phyloP scores from a whole-genome alignment of 2,888 invertebrate genomes.

The Gerosis bhagava region DNA sequence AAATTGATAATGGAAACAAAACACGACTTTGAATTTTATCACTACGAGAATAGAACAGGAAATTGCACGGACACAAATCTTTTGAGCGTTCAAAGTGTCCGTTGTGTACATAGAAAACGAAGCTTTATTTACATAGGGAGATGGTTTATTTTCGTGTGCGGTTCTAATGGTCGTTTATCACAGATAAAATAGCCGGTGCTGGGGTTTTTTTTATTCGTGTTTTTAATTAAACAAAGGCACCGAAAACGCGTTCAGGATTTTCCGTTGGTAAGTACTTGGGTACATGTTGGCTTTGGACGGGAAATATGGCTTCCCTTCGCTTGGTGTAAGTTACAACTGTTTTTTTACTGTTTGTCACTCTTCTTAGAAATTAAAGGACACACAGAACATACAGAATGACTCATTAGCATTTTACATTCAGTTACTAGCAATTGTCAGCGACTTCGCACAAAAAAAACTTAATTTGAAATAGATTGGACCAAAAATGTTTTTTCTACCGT shows the following conservation, averaged over 20 bases:
- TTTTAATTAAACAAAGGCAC: conserved; percentile 77
- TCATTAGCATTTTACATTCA: too few relatives aligned
- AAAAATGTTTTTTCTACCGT: too few relatives aligned
- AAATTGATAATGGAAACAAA: conserved; percentile 33
- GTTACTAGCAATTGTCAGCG: too few relatives aligned
- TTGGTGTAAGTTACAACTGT: conserved; percentile 33
- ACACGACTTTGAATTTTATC: conserved; percentile 53
- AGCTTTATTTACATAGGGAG: too few relatives aligned
- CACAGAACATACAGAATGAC: conserved; percentile 1
- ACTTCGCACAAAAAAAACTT: too few relatives aligned
- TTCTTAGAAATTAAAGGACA: conserved; percentile 14
- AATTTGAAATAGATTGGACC: too few relatives aligned
- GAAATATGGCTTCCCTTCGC: conserved; percentile 44
- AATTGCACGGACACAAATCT: conserved; percentile 63
- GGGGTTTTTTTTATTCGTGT: conserved; percentile 73
- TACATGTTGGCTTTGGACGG: conserved; percentile 36
- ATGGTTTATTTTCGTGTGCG: conserved; percentile 44
- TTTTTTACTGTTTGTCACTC: conserved; percentile 7
- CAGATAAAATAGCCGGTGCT: conserved; percentile 69
- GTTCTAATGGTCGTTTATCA: conserved; percentile 63
- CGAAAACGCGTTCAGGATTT: conserved; percentile 51
- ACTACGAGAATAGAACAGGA: conserved; percentile 70
- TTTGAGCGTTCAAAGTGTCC: conserved; percentile 43
- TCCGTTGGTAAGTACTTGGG: too few relatives aligned
- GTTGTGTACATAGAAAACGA: too few relatives aligned